Base-by-base conservation (phyloP, 2,797 vertebrate species). In the Otolemur crassicaudatus region DNA sequence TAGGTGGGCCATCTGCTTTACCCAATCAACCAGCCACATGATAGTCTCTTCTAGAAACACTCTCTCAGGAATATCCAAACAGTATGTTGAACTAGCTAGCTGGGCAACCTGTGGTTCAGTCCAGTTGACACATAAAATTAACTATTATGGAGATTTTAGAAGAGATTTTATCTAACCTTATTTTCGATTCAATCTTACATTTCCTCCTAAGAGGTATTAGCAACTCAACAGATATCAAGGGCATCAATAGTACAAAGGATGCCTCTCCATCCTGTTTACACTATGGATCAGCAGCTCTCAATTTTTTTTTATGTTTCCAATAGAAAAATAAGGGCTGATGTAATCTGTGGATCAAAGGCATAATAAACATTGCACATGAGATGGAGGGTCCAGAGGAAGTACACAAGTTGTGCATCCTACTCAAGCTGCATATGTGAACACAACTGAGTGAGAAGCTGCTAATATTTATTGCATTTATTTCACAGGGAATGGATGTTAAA, bases 101-200 rank as follows among this genome's bases (percentile, higher is more conserved):
- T 61, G 37, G 37, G 20, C 19, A 84, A 37, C 12, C 11, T 10
- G 31, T 72, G 63, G 34, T 1, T 3, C n/a, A 69, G 9, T 84
- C 43, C 60, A 82, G 9, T n/a, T 96, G 46, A 91, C 40, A 67
- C 17, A 31, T 22, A 72, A 65, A 73, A 85, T 69, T 53, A 91
- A 65, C 10, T 3, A 34, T 43, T 16, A 46, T 2, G 67, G 69
- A 81, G 20, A 19, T 17, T 94, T 93, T 79, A 76, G 63, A 76
- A 83, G 27, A 2, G 94, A 87, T 58, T 86, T 31, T 88, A 27
- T 72, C 34, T 73, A 46, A 40, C 2, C 12, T 93, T 87, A 67
- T 53, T 91, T 91, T 91, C 27, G 93, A 75, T 0, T 58, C 69
- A 40, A 37, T 69, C 63, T 79, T 81, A 69, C 31, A 70, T 60